Evolutionary conservation across 1,140 invertebrate genomes (phyloP), one percentile per base, ranked within the genome.

Genomic region (Achatina immaculata): DNA sequence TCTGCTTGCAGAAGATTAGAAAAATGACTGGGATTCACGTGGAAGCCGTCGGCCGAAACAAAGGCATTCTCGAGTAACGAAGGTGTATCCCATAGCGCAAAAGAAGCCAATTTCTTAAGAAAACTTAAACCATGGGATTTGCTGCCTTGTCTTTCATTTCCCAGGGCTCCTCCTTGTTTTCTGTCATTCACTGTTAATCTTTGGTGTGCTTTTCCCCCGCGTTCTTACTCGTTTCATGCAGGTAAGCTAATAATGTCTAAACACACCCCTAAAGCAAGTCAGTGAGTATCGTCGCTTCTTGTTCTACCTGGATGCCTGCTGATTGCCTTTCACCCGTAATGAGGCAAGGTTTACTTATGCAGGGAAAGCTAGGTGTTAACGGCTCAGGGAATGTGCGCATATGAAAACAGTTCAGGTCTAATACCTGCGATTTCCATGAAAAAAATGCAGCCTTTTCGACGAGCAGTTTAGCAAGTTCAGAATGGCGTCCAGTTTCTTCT

Each of bases 321-420:
- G 58, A 62, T 62, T 31, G 58, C 58, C n/a, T 62, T 62, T 62
- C 58, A 31, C 58, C n/a, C 4, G 58, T 62, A 62, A 62, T 62
- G 58, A 62, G 28, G 58, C 58, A 16, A 21, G 58, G 4, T 21
- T 62, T 31, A 62, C 28, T 34, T 4, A 28, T 4, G 21, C 58
- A 31, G 51, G n/a, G 11, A 28, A 28, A 28, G 31, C 4, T 6
- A 28, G n/a, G 58, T 34, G 58, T 62, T 62, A 62, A 62, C 58
- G 31, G 3, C 58, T 62, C 58, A 62, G 16, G n/a, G 31, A n/a
- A 28, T 62, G 58, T 28, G 3, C 16, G n/a, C 4, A 19, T 28
- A 62, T 31, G 58, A 62, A 55, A 62, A 62, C 31, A 62, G n/a
- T 62, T 62, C 28, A 1, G 9, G 9, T 62, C n/a, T 14, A 62